These are phyloP conservation scores for Montipora cactus DNA, from an alignment of 64 coral and sea anemone genomes.

Conservation along the genomic window DNA sequence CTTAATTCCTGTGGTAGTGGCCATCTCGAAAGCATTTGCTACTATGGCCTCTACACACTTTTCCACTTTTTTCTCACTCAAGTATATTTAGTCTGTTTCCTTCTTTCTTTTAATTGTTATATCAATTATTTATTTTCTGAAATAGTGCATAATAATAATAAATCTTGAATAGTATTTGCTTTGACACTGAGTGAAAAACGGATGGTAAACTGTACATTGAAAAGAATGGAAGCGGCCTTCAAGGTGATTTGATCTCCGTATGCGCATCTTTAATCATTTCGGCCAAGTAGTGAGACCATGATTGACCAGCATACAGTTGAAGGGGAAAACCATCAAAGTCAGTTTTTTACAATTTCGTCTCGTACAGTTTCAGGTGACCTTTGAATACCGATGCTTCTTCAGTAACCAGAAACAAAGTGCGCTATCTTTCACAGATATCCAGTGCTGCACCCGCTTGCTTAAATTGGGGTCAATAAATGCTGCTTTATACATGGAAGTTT, in stretches of 20 bases:
- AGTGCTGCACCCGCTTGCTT: neutral
- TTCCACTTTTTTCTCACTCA: no score
- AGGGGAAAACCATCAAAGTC: constrained; percentile 24
- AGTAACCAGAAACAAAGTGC: neutral
- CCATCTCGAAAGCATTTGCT: no score
- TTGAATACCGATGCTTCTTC: neutral
- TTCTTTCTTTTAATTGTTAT: no score
- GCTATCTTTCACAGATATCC: constrained; percentile 15
- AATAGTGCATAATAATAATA: no score
- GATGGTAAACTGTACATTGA: neutral
- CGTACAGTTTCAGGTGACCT: neutral
- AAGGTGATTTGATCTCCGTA: constrained; percentile 34
- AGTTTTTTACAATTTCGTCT: neutral
- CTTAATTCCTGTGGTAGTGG: no score
- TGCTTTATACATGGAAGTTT: constrained; percentile 35
- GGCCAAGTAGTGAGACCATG: constrained; percentile 17
- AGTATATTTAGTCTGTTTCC: no score
- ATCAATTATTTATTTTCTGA: no score
- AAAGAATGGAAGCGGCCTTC: constrained; percentile 8
- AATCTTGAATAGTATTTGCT: neutral
- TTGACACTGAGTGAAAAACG: constrained; percentile 10
- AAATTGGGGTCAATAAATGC: neutral
- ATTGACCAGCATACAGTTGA: constrained; percentile 26
- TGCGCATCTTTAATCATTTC: constrained; percentile 10
- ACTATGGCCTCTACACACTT: no score